Conservation (phyloP, 1,140 invertebrate species). For the Helicoverpa armigera region DNA sequence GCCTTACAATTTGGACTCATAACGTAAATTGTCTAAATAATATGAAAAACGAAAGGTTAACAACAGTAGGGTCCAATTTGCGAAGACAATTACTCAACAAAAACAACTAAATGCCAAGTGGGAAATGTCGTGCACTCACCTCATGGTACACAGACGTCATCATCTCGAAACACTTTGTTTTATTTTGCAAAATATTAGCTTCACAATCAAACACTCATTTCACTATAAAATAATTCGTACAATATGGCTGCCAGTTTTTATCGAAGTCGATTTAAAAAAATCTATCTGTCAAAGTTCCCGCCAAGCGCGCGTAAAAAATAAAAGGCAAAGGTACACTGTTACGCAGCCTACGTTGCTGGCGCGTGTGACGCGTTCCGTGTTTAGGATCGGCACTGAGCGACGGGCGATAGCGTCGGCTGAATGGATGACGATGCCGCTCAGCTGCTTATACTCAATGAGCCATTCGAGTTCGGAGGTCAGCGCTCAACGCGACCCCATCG, state of each 20-base stretch:
- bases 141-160: conserved; percentile 82
- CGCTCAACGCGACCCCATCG: conserved; percentile 74
- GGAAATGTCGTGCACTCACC: conserved; percentile 82
- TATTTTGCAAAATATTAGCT: conserved; percentile 61
- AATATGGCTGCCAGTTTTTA: conserved; percentile 43
- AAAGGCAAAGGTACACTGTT: conserved; percentile 66
- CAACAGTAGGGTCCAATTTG: conserved; percentile 25
- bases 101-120: conserved; percentile 75
- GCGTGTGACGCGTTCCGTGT: conserved; percentile 82
- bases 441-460: conserved; percentile 83
- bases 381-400: conserved; percentile 80
- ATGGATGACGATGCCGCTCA: conserved; percentile 74
- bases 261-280: conserved; percentile 49
- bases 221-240: conserved; percentile 55
- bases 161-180: conserved; percentile 70
- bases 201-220: conserved; percentile 74
- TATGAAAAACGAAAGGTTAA: conserved; percentile 28
- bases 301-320: conserved; percentile 64
- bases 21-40: conserved; percentile 33
- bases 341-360: conserved; percentile 68
- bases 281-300: conserved; percentile 73
- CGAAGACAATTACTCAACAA: conserved; percentile 70
- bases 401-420: conserved; percentile 67
- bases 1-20: conserved; percentile 1
- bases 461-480: conserved; percentile 82